Percentiles rank a stretch among this genome's conserved stretches.
Evolutionary conservation across 1,140 invertebrate genomes (phyloP).

Genomic region (Drosophila watanabei): DNA sequence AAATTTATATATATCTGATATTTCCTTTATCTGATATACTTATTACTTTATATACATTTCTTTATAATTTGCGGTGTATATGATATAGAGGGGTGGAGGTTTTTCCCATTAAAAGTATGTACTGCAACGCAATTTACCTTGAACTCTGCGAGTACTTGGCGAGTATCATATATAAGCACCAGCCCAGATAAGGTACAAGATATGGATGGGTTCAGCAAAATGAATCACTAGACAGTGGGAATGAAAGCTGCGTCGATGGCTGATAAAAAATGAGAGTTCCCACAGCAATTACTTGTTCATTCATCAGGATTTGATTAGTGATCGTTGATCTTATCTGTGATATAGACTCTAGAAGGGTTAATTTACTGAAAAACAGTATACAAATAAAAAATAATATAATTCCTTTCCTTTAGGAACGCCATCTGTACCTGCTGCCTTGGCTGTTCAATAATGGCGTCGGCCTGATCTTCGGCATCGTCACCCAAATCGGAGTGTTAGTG

Average conservation of each 20-base stretch:
- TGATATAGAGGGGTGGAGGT: not conserved
- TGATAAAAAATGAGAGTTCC: not conserved
- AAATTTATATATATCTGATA: not conserved
- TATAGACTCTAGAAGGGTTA: too few relatives aligned
- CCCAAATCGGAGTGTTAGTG: not conserved
- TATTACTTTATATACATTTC: too few relatives aligned
- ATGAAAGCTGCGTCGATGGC: not conserved
- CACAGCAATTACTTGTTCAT: too few relatives aligned
- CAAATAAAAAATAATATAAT: not conserved
- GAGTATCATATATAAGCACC: not conserved
- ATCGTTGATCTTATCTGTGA: too few relatives aligned
- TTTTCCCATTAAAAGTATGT: not conserved
- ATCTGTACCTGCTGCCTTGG: constrained; percentile 65
- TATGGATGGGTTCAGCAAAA: not conserved
- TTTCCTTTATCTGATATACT: too few relatives aligned
- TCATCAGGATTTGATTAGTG: too few relatives aligned
- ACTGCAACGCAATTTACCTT: not conserved
- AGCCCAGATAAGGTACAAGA: not conserved
- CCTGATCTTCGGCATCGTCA: not conserved
- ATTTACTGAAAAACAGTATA: not conserved
- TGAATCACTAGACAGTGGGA: not conserved
- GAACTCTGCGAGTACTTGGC: not conserved
- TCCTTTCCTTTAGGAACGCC: constrained; percentile 46
- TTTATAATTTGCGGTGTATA: too few relatives aligned
- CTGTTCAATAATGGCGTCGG: constrained; percentile 36